phyloP scores from a whole-genome alignment of 2,888 invertebrate genomes.

The Drosophila picticornis region DNA sequence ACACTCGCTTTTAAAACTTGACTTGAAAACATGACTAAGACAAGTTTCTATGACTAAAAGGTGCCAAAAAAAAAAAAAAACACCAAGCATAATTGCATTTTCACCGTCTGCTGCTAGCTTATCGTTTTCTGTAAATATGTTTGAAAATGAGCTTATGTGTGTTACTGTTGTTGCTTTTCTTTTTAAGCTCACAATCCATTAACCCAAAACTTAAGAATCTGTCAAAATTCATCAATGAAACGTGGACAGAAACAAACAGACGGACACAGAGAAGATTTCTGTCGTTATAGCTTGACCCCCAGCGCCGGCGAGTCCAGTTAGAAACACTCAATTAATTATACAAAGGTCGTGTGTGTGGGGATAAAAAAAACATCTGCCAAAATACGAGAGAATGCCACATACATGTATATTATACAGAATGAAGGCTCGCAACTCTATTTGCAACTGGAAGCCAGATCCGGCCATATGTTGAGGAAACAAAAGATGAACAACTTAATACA shows the following conservation, averaged over 20 bases:
- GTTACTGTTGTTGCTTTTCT: conserved; percentile 11
- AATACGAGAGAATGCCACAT: conserved; percentile 4
- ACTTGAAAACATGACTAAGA: conserved; percentile 16
- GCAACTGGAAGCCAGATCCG: not conserved
- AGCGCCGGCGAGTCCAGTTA: conserved; percentile 58
- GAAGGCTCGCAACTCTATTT: conserved; percentile 8
- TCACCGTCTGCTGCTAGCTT: conserved; percentile 48
- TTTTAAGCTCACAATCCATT: conserved; percentile 35
- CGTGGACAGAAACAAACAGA: conserved; percentile 23
- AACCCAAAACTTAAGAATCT: conserved; percentile 56
- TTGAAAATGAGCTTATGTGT: not conserved
- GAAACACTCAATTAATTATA: conserved; percentile 60
- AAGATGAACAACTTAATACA: not conserved
- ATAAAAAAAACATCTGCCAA: conserved; percentile 22
- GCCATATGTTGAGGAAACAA: not conserved
- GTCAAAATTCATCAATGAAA: conserved; percentile 70
- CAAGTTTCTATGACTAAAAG: conserved; percentile 31
- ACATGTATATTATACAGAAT: not conserved
- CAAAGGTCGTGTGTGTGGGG: conserved; percentile 32
- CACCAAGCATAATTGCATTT: conserved; percentile 58
- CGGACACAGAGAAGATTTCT: conserved; percentile 18
- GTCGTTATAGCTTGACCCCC: conserved; percentile 43
- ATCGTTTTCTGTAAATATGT: conserved; percentile 1
- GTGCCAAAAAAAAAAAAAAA: conserved; percentile 31
- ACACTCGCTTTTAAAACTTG: not conserved